Evolutionary conservation across 2,797 vertebrate species (phyloP).

Genomic region (Sebastes paucispinis): DNA sequence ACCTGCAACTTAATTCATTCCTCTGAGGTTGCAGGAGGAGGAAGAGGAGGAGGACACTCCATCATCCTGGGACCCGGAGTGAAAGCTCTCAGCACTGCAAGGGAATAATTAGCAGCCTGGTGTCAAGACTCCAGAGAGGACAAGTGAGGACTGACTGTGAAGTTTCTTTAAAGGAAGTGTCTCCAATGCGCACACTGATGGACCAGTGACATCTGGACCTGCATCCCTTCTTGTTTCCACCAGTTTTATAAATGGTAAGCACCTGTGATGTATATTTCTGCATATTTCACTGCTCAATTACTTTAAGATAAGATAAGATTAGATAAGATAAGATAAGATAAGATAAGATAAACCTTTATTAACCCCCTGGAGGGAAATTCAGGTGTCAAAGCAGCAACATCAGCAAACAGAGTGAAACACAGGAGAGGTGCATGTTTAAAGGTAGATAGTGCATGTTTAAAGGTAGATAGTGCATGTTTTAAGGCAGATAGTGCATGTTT

Average conservation of each 20-base stretch:
- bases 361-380: too few relatives aligned
- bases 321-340: too few relatives aligned
- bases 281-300: not conserved
- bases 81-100: slow-evolving; percentile 13
- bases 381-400: too few relatives aligned
- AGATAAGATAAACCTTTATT: too few relatives aligned
- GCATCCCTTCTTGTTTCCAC: slow-evolving; percentile 1
- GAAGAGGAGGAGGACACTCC: slow-evolving; percentile 13
- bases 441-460: too few relatives aligned
- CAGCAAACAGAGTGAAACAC: too few relatives aligned
- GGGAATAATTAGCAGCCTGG: slow-evolving; percentile 44
- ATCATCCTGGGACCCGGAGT: slow-evolving; percentile 67
- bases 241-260: slow-evolving; percentile 66
- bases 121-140: not conserved
- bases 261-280: not conserved
- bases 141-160: slow-evolving; percentile 15
- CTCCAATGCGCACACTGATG: slow-evolving; percentile 53
- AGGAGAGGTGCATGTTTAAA: too few relatives aligned
- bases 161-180: slow-evolving; percentile 55
- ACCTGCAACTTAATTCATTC: slow-evolving; percentile 31
- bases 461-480: rapidly evolving
- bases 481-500: rapidly evolving
- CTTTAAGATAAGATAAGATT: too few relatives aligned
- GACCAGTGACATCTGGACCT: slow-evolving; percentile 58
- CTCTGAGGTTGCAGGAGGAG: not conserved